A percentile compares a stretch with the other conserved stretches of the same genome.
Conservation (phyloP, 2,888 invertebrate species). For the Fabriciana adippe region DNA sequence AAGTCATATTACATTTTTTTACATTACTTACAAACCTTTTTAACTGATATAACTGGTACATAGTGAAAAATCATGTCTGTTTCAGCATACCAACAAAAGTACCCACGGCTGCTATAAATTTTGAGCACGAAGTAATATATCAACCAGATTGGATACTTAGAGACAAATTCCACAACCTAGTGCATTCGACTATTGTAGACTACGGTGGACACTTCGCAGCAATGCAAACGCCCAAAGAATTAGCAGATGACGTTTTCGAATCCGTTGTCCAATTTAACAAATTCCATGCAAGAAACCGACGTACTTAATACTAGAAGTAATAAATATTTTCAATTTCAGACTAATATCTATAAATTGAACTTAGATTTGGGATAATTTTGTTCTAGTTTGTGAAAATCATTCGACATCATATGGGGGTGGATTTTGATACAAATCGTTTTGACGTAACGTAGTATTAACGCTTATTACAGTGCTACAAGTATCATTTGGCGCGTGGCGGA, state of each 20-base stretch:
- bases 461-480: no score
- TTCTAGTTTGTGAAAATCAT: background rate
- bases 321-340: conserved; percentile 1
- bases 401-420: conserved; percentile 2
- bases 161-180: conserved; percentile 85
- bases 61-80: conserved; percentile 33
- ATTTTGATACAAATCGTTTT: background rate
- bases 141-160: conserved; percentile 84
- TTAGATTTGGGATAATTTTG: conserved; percentile 3
- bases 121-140: conserved; percentile 86
- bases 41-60: conserved; percentile 5
- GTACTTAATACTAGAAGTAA: conserved; percentile 10
- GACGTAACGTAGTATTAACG: background rate
- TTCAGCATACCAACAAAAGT: conserved; percentile 86
- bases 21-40: background rate
- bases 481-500: no score
- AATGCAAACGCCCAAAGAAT: conserved; percentile 87
- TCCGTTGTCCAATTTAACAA: conserved; percentile 56
- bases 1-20: background rate
- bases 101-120: conserved; percentile 88
- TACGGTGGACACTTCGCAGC: conserved; percentile 94
- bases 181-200: conserved; percentile 84
- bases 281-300: conserved; percentile 44
- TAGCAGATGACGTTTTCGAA: conserved; percentile 84
- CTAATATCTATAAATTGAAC: conserved; percentile 22